These are phyloP conservation scores for Hecatera dysodea DNA, from an alignment of 2,888 invertebrate genomes.

Conservation along the genomic window DNA sequence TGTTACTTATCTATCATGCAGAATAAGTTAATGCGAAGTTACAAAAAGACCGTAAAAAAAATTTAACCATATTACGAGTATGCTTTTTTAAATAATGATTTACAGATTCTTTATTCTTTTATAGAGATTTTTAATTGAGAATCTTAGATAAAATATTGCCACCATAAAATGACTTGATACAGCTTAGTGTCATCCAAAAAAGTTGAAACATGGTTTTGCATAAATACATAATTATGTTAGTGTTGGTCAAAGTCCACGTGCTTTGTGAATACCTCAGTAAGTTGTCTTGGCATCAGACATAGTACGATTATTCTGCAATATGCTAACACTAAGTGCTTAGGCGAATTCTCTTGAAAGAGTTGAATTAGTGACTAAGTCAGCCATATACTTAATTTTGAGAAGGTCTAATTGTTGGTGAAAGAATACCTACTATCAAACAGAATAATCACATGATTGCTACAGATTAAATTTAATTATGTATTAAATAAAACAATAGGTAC, in stretches of 20 bases:
- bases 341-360: conserved; percentile 3
- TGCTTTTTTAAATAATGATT: too few relatives aligned
- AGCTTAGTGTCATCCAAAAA: background rate
- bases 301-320: conserved; percentile 15
- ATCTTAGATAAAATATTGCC: conserved; percentile 4
- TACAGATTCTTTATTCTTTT: too few relatives aligned
- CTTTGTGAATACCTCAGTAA: background rate
- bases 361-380: background rate
- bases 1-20: background rate
- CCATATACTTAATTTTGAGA: background rate
- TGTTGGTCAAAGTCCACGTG: background rate
- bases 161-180: background rate
- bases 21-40: background rate
- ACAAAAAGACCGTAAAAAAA: background rate
- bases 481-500: background rate
- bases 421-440: background rate
- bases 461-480: background rate
- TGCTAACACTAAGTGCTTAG: conserved; percentile 1
- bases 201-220: background rate
- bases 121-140: too few relatives aligned
- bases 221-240: background rate
- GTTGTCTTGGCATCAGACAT: conserved; percentile 14
- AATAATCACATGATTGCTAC: background rate
- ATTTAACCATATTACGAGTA: too few relatives aligned
- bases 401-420: background rate